phyloP scores from a whole-genome alignment of 2,797 vertebrate species.

The Amphiprion clarkii region DNA sequence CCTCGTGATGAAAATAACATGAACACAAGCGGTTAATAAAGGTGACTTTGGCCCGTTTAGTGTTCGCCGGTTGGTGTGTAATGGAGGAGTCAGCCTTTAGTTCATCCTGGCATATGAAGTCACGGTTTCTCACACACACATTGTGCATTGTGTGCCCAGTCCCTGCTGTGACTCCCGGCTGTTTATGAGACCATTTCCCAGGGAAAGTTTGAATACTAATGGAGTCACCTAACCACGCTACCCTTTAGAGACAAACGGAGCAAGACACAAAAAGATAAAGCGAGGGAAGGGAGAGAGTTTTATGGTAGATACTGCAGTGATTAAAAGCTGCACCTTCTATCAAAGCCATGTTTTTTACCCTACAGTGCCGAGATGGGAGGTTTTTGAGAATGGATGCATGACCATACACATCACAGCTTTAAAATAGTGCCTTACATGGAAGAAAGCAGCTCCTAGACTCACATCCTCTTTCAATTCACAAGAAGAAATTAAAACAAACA shows the following conservation, averaged over 20 bases:
- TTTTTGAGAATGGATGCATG: background rate
- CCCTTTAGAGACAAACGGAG: slow-evolving; percentile 47
- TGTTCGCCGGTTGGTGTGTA: slow-evolving; percentile 20
- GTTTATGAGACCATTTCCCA: slow-evolving; percentile 76
- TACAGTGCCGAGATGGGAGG: background rate
- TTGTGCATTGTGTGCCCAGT: slow-evolving; percentile 32
- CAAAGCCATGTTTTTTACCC: slow-evolving; percentile 24
- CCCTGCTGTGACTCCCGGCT: slow-evolving; percentile 62
- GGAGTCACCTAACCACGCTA: slow-evolving; percentile 62
- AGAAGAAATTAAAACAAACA: background rate
- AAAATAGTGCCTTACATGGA: background rate
- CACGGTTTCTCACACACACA: slow-evolving; percentile 34
- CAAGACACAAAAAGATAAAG: slow-evolving; percentile 29
- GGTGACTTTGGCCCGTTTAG: slow-evolving; percentile 16
- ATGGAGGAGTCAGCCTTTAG: slow-evolving; percentile 31
- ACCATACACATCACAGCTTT: background rate
- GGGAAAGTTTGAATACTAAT: slow-evolving; percentile 60
- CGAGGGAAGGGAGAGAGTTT: slow-evolving; percentile 27
- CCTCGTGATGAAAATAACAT: slow-evolving; percentile 9
- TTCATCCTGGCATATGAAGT: slow-evolving; percentile 49
- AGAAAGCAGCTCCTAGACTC: background rate
- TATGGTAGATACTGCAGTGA: slow-evolving; percentile 38
- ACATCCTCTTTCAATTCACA: slow-evolving; percentile 7
- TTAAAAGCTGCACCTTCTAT: slow-evolving; percentile 34
- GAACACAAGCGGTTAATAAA: slow-evolving; percentile 13